These are phyloP conservation scores for Tursiops truncatus DNA, from an alignment of 2,113 vertebrate species.

Conservation along the genomic window DNA sequence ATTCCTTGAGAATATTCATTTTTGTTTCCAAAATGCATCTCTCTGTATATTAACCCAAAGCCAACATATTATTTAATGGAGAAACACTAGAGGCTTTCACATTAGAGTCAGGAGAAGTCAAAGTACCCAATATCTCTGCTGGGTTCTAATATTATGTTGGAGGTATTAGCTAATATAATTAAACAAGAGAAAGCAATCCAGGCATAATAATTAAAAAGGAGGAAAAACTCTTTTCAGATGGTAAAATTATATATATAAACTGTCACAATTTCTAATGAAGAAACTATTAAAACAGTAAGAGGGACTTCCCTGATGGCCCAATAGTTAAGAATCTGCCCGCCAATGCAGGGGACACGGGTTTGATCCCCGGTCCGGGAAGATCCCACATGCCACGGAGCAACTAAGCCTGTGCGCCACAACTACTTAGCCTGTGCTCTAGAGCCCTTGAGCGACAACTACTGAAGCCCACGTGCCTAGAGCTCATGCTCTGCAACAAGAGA, in stretches of 20 bases:
- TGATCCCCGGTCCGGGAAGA: accelerated
- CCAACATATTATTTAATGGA: background rate
- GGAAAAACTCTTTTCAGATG: background rate
- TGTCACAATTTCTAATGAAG: background rate
- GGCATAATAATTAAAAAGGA: background rate
- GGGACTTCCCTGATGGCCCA: too few relatives aligned
- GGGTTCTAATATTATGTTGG: background rate
- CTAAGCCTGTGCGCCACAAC: too few relatives aligned
- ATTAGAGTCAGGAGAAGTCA: background rate
- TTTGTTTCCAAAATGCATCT: background rate
- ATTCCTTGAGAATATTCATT: background rate
- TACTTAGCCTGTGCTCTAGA: too few relatives aligned
- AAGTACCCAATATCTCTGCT: background rate
- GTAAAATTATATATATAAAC: background rate
- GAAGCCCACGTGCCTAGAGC: too few relatives aligned
- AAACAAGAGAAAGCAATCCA: background rate
- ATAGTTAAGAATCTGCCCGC: too few relatives aligned
- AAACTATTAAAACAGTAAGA: background rate
- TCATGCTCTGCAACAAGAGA: too few relatives aligned
- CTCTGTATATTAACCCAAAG: background rate
- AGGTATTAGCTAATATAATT: background rate
- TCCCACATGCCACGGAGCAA: too few relatives aligned
- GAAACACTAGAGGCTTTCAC: background rate
- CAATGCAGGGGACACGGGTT: too few relatives aligned
- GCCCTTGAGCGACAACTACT: too few relatives aligned